These are phyloP conservation scores for Ypsolopha sequella DNA, from an alignment of 2,888 invertebrate genomes.

Conservation along the genomic window DNA sequence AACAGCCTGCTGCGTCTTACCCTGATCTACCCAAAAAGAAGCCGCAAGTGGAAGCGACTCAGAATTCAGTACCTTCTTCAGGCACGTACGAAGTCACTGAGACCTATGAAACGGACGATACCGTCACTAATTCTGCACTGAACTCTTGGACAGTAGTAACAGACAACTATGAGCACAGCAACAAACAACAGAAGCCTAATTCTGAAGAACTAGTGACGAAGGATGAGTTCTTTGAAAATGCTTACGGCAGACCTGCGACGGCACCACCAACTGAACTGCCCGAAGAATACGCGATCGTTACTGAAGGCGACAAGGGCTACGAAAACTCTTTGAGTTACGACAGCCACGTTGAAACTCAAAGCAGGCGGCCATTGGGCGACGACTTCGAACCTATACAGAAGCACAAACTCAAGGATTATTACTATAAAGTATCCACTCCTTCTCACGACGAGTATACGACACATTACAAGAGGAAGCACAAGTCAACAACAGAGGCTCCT, in stretches of 20 bases:
- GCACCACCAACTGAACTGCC: constrained; percentile 36
- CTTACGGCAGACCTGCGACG: constrained; percentile 32
- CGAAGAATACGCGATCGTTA: constrained; percentile 55
- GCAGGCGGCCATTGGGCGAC: constrained; percentile 54
- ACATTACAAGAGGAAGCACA: constrained; percentile 51
- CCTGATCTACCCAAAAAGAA: constrained; percentile 28
- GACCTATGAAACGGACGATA: constrained; percentile 36
- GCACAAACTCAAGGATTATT: constrained; percentile 58
- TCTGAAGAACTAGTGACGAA: constrained; percentile 36
- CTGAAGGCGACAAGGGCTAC: constrained; percentile 51
- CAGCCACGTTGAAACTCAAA: constrained; percentile 53
- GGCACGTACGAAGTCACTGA: constrained; percentile 62
- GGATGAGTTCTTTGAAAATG: constrained; percentile 25
- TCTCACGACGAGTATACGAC: constrained; percentile 39
- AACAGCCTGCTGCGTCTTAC: constrained; percentile 41
- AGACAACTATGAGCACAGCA: constrained; percentile 29
- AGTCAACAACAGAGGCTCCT: constrained; percentile 10
- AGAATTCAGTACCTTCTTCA: constrained; percentile 21
- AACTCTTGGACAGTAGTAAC: constrained; percentile 45
- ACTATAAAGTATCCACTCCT: constrained; percentile 57
- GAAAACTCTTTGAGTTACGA: constrained; percentile 56
- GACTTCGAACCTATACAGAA: constrained; percentile 59
- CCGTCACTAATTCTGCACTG: constrained; percentile 36
- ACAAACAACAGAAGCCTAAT: constrained; percentile 20
- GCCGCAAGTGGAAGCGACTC: constrained; percentile 20